Percentiles rank a stretch among this genome's conserved stretches.
Conservation (phyloP, 2,797 vertebrate species). For the Gobio occitaniae region DNA sequence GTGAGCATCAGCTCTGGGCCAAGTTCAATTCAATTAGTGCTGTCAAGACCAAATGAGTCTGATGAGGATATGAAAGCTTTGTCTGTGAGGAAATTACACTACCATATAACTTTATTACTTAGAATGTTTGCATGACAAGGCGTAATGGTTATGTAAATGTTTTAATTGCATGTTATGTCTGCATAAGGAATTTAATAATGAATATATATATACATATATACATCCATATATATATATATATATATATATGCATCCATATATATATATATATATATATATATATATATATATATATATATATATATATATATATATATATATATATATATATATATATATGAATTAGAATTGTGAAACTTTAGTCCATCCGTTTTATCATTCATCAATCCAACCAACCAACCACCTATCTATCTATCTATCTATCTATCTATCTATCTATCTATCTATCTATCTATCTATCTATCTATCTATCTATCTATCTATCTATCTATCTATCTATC, state of each 20-base stretch:
- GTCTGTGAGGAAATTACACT: slow-evolving; percentile 36
- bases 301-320: neutral
- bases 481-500: neutral
- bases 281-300: too few species aligned
- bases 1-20: slow-evolving; percentile 18
- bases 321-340: too few species aligned
- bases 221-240: too few species aligned
- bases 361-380: too few species aligned
- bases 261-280: too few species aligned
- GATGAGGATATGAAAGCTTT: slow-evolving; percentile 31
- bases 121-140: neutral
- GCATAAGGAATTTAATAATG: slow-evolving; percentile 17
- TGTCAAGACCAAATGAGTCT: slow-evolving; percentile 46
- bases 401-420: too few species aligned
- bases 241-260: too few species aligned
- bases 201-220: too few species aligned
- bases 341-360: too few species aligned
- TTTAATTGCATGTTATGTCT: slow-evolving; percentile 2
- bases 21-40: slow-evolving; percentile 51
- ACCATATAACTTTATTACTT: slow-evolving; percentile 48
- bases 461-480: neutral
- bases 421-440: too few species aligned
- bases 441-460: too few species aligned
- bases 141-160: neutral
- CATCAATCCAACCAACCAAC: too few species aligned